Conservation (phyloP, 2,888 invertebrate genomes). For the Brenthis daphne region DNA sequence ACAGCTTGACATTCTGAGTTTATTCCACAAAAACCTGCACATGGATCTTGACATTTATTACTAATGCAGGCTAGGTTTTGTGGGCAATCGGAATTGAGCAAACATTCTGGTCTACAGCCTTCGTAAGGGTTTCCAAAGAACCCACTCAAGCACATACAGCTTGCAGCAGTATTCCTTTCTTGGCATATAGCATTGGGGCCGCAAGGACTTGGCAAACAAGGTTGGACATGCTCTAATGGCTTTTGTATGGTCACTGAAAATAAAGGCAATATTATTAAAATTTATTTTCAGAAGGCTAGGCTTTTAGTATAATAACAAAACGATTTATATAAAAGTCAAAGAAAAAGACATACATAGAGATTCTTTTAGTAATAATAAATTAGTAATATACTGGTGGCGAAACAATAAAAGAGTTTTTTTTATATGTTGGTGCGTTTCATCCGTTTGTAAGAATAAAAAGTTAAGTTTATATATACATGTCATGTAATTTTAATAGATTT, state of each 20-base stretch:
- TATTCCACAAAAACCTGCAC: constrained; percentile 89
- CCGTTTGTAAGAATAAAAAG: too few relatives aligned
- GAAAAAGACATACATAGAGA: too few relatives aligned
- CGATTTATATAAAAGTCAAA: too few relatives aligned
- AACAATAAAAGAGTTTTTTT: too few relatives aligned
- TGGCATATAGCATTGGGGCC: constrained; percentile 86
- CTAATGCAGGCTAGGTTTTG: constrained; percentile 85
- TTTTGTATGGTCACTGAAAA: constrained; percentile 45
- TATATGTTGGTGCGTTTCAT: too few relatives aligned
- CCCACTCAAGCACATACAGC: constrained; percentile 86
- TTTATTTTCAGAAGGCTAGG: not conserved
- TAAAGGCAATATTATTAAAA: not conserved
- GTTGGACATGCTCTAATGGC: constrained; percentile 56
- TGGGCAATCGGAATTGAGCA: constrained; percentile 85
- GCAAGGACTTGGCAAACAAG: constrained; percentile 85
- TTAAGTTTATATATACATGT: too few relatives aligned
- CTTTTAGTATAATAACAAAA: not conserved
- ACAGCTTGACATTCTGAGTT: constrained; percentile 89
- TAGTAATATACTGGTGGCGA: too few relatives aligned
- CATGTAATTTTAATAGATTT: too few relatives aligned
- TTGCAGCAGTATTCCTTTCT: constrained; percentile 84
- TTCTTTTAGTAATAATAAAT: too few relatives aligned
- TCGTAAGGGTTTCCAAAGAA: constrained; percentile 87
- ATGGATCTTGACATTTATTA: constrained; percentile 87
- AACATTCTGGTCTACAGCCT: constrained; percentile 88